phyloP scores from a whole-genome alignment of 2,797 vertebrate species.

The Basileuterus tristriatus region DNA sequence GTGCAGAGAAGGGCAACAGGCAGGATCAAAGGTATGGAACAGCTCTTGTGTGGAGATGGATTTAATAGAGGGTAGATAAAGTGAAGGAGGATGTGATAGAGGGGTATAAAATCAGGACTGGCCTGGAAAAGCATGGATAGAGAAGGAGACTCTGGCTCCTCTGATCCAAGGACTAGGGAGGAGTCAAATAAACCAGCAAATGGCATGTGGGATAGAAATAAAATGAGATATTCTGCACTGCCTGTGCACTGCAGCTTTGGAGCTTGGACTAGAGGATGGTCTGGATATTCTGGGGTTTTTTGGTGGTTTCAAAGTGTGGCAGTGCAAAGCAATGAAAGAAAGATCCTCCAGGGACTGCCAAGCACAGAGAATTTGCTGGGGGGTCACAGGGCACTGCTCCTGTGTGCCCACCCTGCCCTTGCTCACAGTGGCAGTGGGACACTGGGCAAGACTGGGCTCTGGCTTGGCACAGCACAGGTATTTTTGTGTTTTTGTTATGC shows the following conservation, averaged over 20 bases:
- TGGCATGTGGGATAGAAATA: background rate
- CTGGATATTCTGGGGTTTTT: background rate
- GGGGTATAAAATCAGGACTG: background rate
- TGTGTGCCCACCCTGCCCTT: background rate
- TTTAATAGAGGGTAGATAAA: slow-evolving; percentile 38
- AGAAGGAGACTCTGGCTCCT: background rate
- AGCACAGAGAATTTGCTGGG: background rate
- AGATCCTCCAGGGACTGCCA: background rate
- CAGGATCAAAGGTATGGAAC: slow-evolving; percentile 11
- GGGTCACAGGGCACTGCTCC: background rate
- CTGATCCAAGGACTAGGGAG: background rate
- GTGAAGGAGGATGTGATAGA: slow-evolving; percentile 29
- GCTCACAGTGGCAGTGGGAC: background rate
- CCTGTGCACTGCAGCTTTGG: background rate
- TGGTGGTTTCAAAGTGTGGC: background rate
- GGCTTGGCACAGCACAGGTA: background rate
- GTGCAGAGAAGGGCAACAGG: background rate
- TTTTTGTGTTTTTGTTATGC: background rate
- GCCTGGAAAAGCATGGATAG: background rate
- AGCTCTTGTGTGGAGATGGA: background rate
- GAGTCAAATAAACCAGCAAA: background rate
- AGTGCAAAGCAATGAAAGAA: background rate
- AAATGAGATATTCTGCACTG: background rate
- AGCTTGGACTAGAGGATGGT: background rate
- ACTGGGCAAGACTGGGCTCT: background rate